phyloP scores from a whole-genome alignment of 2,888 invertebrate species.

The Coleophora deauratella region DNA sequence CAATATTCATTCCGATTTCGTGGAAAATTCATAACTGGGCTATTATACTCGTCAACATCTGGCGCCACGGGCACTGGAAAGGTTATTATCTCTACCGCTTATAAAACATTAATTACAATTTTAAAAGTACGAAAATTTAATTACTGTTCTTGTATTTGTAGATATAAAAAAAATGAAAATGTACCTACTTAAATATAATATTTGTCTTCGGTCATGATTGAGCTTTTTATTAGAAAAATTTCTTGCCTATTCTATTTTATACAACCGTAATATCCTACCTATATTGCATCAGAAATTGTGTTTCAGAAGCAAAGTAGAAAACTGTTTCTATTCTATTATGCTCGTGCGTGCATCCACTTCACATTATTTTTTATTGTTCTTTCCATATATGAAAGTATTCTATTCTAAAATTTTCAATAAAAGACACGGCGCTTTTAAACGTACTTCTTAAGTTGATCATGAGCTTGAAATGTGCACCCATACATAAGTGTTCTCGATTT shows the following conservation, averaged over 20 bases:
- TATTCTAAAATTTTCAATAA: conserved; percentile 2
- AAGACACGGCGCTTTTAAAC: conserved; percentile 1
- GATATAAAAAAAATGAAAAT: not conserved
- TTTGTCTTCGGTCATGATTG: no score
- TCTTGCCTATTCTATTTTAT: no score
- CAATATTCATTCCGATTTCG: conserved; percentile 63
- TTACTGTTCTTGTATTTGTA: not conserved
- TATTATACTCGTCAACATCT: conserved; percentile 64
- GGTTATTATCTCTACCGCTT: conserved; percentile 52
- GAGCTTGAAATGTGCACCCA: not conserved
- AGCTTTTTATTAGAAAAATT: no score
- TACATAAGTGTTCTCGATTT: not conserved
- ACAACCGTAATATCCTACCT: no score
- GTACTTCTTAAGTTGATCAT: not conserved
- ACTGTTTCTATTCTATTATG: not conserved
- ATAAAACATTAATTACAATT: conserved; percentile 51
- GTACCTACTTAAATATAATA: not conserved
- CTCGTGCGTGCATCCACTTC: conserved; percentile 5
- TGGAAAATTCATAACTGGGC: conserved; percentile 62
- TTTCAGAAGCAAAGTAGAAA: not conserved
- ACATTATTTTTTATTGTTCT: conserved; percentile 11
- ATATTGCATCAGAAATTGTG: not conserved
- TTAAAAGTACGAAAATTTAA: conserved; percentile 24
- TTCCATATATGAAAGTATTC: conserved; percentile 4
- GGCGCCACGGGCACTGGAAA: conserved; percentile 44